Percentiles rank a stretch among this genome's conserved stretches.
These are phyloP conservation scores for Brachionichthys hirsutus DNA, from an alignment of 2,113 vertebrate genomes.

Conservation along the genomic window DNA sequence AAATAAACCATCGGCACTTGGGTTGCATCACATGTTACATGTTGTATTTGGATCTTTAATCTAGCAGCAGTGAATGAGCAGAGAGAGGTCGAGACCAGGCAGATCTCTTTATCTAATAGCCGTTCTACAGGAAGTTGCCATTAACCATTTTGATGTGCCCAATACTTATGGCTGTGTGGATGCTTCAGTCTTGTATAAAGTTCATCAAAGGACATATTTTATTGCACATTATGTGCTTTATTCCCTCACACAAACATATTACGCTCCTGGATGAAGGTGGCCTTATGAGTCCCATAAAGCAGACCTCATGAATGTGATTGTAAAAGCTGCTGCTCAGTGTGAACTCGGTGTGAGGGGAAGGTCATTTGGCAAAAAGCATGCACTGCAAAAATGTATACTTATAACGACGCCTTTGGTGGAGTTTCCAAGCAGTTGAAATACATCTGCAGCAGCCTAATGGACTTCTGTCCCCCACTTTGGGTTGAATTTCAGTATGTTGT, in stretches of 20 bases:
- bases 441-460: conserved; percentile 63
- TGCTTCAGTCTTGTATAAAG: conserved; percentile 78
- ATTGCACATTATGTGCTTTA: conserved; percentile 92
- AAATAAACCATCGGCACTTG: conserved; percentile 2
- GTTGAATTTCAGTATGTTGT: conserved; percentile 37
- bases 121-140: conserved; percentile 61
- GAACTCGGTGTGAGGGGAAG: conserved; percentile 78
- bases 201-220: conserved; percentile 94
- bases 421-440: conserved; percentile 56
- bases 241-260: conserved; percentile 92
- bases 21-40: conserved; percentile 13
- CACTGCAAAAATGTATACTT: conserved; percentile 61
- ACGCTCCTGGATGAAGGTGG: conserved; percentile 86
- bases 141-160: conserved; percentile 62
- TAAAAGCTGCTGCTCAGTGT: conserved; percentile 88
- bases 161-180: conserved; percentile 73
- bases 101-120: conserved; percentile 57
- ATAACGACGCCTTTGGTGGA: conserved; percentile 60
- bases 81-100: conserved; percentile 38
- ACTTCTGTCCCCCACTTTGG: conserved; percentile 23
- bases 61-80: conserved; percentile 28
- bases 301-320: conserved; percentile 87
- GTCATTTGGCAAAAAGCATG: conserved; percentile 77
- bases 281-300: conserved; percentile 90
- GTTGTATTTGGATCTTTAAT: conserved; percentile 33